Evolutionary conservation across 2,797 vertebrate genomes (phyloP), one percentile per base, ranked within the genome.

Genomic region (Spondyliosoma cantharus): DNA sequence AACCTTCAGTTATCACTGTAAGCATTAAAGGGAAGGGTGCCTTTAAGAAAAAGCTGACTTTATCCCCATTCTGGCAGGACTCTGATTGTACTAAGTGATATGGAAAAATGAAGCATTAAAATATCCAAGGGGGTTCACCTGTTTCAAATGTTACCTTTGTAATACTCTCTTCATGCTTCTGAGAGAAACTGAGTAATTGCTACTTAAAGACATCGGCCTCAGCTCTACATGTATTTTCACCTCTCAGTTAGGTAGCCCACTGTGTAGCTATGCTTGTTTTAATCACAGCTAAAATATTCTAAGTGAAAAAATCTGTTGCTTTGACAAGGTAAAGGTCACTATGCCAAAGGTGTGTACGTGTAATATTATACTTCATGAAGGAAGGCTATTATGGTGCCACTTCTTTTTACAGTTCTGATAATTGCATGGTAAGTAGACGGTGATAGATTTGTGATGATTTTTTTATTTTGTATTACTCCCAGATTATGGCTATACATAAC

Each of bases 1-100:
- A 93, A 94, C 93, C 94, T 94, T 92, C 91, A 92, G 81, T 93
- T 92, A 91, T 92, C 87, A 91, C 90, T 88, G 81, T 88, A 87
- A 91, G 91, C 91, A 87, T 89, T 87, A 90, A 89, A 94, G 76
- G 54, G 77, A 89, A 83, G 72, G 71, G 82, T 84, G 89, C 88
- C 89, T 93, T 94, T 84, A 91, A 91, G 89, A 93, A 89, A 90
- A 90, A 88, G 82, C 89, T 84, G 83, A 84, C 87, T 91, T 93
- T 86, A 92, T 95, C 91, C 83, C 62, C 43, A 42, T 63, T 84
- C 70, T 86, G 81, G 85, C 86, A 72, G 77, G 42, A 87, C 83
- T 77, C 83, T 91, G 86, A 89, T 85, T 85, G 80, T 32, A 72
- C 67, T 84, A 73, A 86, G 85, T 81, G 87, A 89, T 80, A 74